A percentile compares a stretch with the other conserved stretches of the same genome.
These are phyloP conservation scores for Drosophila paranaensis DNA, from an alignment of 2,888 invertebrate species.

Conservation along the genomic window DNA sequence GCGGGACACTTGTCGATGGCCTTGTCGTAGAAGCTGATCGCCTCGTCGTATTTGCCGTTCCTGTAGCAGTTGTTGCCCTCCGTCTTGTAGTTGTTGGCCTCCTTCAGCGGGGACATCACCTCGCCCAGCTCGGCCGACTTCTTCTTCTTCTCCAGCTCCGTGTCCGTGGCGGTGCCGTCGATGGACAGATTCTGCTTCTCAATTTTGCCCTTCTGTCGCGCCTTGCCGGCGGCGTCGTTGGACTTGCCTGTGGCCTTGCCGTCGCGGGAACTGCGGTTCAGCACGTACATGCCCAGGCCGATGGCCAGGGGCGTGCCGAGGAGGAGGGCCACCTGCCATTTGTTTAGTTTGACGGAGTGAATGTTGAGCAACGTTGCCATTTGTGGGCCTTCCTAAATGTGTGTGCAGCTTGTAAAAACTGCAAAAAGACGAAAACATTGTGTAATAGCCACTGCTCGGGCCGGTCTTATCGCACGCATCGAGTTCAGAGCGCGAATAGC, in stretches of 20 bases:
- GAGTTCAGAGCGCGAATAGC: slow-evolving; percentile 9
- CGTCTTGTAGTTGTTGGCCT: slow-evolving; percentile 92
- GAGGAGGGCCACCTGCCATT: slow-evolving; percentile 94
- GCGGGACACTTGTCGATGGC: slow-evolving; percentile 96
- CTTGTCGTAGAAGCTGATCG: slow-evolving; percentile 94
- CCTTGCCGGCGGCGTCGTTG: no score
- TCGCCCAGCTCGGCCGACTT: slow-evolving; percentile 79
- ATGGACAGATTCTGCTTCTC: no score
- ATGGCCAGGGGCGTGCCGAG: slow-evolving; percentile 93
- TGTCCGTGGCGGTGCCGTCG: no score
- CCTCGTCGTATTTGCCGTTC: slow-evolving; percentile 94
- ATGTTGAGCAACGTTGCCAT: slow-evolving; percentile 76
- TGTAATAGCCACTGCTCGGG: slow-evolving; percentile 56
- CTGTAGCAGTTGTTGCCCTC: slow-evolving; percentile 95
- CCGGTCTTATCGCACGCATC: slow-evolving; percentile 46
- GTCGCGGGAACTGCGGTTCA: slow-evolving; percentile 39
- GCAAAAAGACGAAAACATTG: slow-evolving; percentile 58
- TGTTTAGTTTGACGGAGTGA: slow-evolving; percentile 85
- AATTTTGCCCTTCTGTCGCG: no score
- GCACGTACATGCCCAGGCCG: slow-evolving; percentile 90
- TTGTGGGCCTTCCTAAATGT: slow-evolving; percentile 20
- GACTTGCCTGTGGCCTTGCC: slow-evolving; percentile 25
- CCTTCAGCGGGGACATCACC: slow-evolving; percentile 87
- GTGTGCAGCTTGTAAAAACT: slow-evolving; percentile 45
- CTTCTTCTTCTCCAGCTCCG: slow-evolving; percentile 75